Evolutionary conservation across 2,797 vertebrate genomes (phyloP).

Genomic region (Paratrypauchen microcephalus): DNA sequence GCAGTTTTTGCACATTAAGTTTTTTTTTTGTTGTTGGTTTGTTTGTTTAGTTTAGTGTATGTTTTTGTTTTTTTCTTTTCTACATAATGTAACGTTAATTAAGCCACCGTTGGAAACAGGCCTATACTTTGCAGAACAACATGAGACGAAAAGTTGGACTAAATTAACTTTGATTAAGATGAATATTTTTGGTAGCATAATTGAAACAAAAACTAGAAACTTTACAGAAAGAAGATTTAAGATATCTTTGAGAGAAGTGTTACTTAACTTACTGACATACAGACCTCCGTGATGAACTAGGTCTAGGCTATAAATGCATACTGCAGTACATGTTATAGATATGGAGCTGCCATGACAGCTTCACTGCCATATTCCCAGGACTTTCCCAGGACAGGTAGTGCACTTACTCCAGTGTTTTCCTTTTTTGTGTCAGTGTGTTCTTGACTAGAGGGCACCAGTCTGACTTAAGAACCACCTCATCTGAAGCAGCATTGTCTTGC

Average conservation of each 20-base stretch:
- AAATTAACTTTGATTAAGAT: neutral
- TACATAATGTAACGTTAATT: neutral
- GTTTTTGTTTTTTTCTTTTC: no score
- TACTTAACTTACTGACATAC: no score
- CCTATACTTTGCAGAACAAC: neutral
- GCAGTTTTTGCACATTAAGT: neutral
- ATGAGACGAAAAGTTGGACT: neutral
- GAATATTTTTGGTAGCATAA: neutral
- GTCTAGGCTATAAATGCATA: neutral
- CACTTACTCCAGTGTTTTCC: neutral
- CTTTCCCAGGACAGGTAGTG: neutral
- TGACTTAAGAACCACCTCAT: neutral
- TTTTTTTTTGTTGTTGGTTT: no score
- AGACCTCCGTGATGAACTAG: no score
- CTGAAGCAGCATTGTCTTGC: conserved; percentile 34
- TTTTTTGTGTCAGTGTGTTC: neutral
- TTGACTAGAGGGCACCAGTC: neutral
- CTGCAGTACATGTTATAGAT: neutral
- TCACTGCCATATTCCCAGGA: neutral
- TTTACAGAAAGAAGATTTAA: neutral
- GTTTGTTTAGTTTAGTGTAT: no score
- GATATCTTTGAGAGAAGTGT: no score
- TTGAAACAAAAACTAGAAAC: neutral
- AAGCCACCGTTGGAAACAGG: neutral
- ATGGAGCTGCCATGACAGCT: neutral